A percentile compares a stretch with the other conserved stretches of the same genome.
These are phyloP conservation scores for Dryocosmus kuriphilus DNA, from an alignment of 2,888 invertebrate species.

Conservation along the genomic window DNA sequence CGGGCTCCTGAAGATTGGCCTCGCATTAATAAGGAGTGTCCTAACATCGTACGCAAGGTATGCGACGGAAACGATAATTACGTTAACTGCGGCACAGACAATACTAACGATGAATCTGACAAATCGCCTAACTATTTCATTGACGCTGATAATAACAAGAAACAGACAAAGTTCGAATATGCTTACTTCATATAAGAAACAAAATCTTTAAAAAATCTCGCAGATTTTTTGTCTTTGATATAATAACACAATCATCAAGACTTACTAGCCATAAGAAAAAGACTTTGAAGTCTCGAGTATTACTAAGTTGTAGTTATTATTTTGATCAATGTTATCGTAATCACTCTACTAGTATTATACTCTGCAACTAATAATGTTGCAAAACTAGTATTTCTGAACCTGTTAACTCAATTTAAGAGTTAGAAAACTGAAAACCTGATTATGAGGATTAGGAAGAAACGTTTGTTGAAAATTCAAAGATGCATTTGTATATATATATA, in stretches of 20 bases:
- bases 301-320: neutral
- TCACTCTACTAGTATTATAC: neutral
- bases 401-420: neutral
- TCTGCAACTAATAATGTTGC: neutral
- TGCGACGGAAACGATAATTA: conserved; percentile 55
- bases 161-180: neutral
- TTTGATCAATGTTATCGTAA: neutral
- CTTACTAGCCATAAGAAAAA: neutral
- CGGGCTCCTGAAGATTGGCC: conserved; percentile 79
- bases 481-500: neutral
- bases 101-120: conserved; percentile 17
- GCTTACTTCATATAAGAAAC: conserved; percentile 10
- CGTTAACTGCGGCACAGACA: conserved; percentile 59
- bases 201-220: neutral
- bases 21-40: conserved; percentile 79
- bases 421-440: neutral
- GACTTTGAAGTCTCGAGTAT: neutral
- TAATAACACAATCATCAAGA: neutral
- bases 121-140: conserved; percentile 48
- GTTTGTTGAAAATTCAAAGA: neutral
- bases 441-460: neutral
- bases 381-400: neutral
- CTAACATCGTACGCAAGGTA: conserved; percentile 80
- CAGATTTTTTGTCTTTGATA: neutral
- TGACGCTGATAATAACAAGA: conserved; percentile 40